Percentiles rank a stretch among this genome's conserved stretches.
phyloP scores from a whole-genome alignment of 2,113 vertebrate genomes.

The Dolichotis patagonum region DNA sequence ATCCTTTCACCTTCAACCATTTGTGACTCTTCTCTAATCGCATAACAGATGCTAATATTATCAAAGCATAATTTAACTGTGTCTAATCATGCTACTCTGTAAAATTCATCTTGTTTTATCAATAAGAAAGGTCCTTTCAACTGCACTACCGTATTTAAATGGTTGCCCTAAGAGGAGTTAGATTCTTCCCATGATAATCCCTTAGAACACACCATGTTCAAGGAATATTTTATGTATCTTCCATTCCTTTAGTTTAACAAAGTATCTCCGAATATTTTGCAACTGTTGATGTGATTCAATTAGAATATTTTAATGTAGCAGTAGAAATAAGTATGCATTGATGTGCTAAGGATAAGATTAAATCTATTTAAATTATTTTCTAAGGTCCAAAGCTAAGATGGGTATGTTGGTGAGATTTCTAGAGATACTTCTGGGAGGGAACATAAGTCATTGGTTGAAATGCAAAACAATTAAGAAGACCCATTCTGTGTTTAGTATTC shows the following conservation, averaged over 20 bases:
- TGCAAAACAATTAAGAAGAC: background rate
- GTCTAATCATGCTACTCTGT: background rate
- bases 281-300: background rate
- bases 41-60: background rate
- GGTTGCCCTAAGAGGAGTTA: background rate
- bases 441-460: background rate
- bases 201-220: background rate
- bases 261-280: background rate
- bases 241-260: constrained; percentile 25
- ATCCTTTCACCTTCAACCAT: background rate
- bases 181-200: background rate
- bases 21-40: constrained; percentile 28
- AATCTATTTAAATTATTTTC: background rate
- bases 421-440: background rate
- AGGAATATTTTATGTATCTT: background rate
- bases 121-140: background rate
- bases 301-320: background rate
- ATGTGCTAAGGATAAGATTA: background rate
- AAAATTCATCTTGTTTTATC: background rate
- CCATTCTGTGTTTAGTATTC: background rate
- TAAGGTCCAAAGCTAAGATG: background rate
- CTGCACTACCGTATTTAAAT: background rate
- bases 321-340: background rate
- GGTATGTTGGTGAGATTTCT: background rate
- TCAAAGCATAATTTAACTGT: background rate